Evolutionary conservation across 2,888 invertebrate species (phyloP).

Genomic region (Aradus depressus): DNA sequence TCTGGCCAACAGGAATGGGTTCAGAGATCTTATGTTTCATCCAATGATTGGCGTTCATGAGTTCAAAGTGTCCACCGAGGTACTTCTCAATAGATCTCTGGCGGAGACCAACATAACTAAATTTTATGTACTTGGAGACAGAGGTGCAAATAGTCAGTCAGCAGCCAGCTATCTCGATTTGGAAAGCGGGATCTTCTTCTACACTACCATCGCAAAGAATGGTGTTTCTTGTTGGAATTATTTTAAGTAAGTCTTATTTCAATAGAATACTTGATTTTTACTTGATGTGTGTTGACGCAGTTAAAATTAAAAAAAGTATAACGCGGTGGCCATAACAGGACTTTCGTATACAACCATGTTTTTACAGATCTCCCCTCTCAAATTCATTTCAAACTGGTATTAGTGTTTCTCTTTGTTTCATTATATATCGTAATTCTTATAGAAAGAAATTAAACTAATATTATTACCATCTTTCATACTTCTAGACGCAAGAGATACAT

Average conservation of each 20-base stretch:
- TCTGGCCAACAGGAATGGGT: constrained; percentile 42
- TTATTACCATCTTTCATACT: no score
- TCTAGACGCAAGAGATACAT: no score
- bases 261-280: not conserved
- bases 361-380: no score
- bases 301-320: no score
- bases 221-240: constrained; percentile 74
- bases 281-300: not conserved
- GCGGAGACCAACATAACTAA: constrained; percentile 55
- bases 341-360: no score
- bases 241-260: constrained; percentile 27
- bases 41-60: constrained; percentile 71
- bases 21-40: constrained; percentile 58
- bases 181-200: constrained; percentile 57
- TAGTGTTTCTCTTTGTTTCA: no score
- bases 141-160: constrained; percentile 60
- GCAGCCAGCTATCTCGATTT: constrained; percentile 60
- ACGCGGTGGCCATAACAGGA: no score
- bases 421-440: no score
- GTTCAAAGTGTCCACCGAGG: constrained; percentile 50
- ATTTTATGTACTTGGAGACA: constrained; percentile 64
- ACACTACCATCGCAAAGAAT: constrained; percentile 63
- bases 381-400: no score
- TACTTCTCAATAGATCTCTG: constrained; percentile 58
- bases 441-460: no score